These are phyloP conservation scores for Rhagonycha fulva DNA, from an alignment of 2,888 invertebrate genomes.

Conservation along the genomic window DNA sequence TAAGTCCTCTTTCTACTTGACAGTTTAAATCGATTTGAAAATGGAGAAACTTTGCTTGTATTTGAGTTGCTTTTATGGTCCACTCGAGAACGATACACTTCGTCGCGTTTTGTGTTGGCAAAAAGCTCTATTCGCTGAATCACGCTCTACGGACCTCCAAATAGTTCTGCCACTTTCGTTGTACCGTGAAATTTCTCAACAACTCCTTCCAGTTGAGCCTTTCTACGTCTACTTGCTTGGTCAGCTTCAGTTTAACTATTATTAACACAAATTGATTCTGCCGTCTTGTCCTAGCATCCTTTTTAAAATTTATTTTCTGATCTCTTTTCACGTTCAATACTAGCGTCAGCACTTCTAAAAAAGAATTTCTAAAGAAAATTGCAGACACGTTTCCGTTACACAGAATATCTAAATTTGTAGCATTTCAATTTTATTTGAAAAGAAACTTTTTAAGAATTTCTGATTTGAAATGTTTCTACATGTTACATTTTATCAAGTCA, in stretches of 20 bases:
- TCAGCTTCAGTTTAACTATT: constrained; percentile 26
- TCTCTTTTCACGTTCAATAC: constrained; percentile 10
- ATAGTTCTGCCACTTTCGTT: constrained; percentile 37
- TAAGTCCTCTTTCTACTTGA: background rate
- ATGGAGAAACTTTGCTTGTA: constrained; percentile 23
- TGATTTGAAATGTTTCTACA: background rate
- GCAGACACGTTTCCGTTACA: constrained; percentile 10
- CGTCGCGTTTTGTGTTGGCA: constrained; percentile 32
- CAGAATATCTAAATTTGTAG: constrained; percentile 6
- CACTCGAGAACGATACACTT: constrained; percentile 30
- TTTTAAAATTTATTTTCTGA: constrained; percentile 19
- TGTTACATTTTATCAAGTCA: background rate
- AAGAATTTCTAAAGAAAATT: constrained; percentile 7
- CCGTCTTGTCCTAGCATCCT: constrained; percentile 9
- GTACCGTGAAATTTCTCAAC: constrained; percentile 35
- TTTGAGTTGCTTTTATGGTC: constrained; percentile 25
- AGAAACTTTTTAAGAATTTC: background rate
- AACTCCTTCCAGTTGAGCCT: constrained; percentile 23
- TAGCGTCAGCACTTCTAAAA: constrained; percentile 10
- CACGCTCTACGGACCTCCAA: constrained; percentile 37
- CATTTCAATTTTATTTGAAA: background rate
- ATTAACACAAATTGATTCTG: constrained; percentile 24
- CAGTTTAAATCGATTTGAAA: constrained; percentile 16
- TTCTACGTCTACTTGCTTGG: constrained; percentile 24
- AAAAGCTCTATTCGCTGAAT: constrained; percentile 32